phyloP scores from a whole-genome alignment of 2,113 vertebrate genomes.

The Halichoeres trimaculatus region DNA sequence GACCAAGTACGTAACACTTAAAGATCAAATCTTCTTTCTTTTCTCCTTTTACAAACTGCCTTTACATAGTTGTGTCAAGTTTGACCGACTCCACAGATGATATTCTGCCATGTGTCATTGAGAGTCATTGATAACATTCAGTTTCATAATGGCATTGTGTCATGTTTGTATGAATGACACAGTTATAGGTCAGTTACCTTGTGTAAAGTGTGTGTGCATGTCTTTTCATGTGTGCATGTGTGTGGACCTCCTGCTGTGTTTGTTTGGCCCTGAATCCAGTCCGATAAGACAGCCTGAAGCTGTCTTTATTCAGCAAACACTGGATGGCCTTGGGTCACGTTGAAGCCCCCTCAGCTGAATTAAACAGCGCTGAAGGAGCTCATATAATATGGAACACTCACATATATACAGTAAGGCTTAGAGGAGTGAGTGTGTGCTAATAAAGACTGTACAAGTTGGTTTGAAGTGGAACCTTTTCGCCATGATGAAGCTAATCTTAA shows the following conservation, averaged over 20 bases:
- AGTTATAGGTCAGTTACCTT: conserved; percentile 41
- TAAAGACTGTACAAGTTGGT: conserved; percentile 67
- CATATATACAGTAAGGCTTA: conserved; percentile 80
- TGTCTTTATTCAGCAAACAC: conserved; percentile 37
- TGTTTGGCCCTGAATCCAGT: conserved; percentile 20
- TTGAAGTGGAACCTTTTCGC: conserved; percentile 52
- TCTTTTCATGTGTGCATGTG: background rate
- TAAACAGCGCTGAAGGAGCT: conserved; percentile 45
- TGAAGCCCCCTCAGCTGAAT: conserved; percentile 27
- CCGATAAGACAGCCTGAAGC: conserved; percentile 26
- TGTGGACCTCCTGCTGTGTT: conserved; percentile 3
- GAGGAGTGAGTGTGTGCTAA: conserved; percentile 70
- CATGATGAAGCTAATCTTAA: conserved; percentile 47
- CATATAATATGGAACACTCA: conserved; percentile 65
- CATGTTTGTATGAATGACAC: conserved; percentile 33
- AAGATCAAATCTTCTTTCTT: conserved; percentile 32
- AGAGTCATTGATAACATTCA: conserved; percentile 66
- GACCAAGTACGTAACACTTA: conserved; percentile 37
- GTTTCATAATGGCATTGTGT: conserved; percentile 53
- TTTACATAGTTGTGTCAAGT: conserved; percentile 39
- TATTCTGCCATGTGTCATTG: conserved; percentile 37
- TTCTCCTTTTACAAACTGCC: conserved; percentile 23
- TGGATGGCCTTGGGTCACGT: conserved; percentile 25
- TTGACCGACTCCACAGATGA: conserved; percentile 17
- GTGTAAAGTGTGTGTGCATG: conserved; percentile 15